Evolutionary conservation across 1,140 invertebrate genomes (phyloP).

Genomic region (Varroa destructor): DNA sequence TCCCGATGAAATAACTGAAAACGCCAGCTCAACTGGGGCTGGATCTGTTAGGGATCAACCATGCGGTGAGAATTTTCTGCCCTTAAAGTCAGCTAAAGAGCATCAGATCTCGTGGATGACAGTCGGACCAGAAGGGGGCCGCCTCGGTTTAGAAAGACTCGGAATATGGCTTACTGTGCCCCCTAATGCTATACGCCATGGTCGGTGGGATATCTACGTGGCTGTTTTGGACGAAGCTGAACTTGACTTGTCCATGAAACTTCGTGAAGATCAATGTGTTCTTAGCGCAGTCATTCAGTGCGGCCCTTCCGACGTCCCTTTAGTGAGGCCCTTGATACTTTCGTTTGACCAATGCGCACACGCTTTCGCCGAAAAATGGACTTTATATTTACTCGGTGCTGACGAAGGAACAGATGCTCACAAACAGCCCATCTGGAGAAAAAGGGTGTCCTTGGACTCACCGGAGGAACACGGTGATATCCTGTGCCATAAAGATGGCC

Average conservation of each 20-base stretch:
- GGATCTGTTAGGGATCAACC: no score
- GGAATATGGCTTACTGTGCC: slow-evolving; percentile 71
- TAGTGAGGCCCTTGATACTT: slow-evolving; percentile 76
- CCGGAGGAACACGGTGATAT: slow-evolving; percentile 40
- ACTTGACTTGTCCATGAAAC: slow-evolving; percentile 58
- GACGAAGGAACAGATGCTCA: slow-evolving; percentile 40
- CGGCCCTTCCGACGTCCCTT: slow-evolving; percentile 58
- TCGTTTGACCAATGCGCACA: slow-evolving; percentile 74
- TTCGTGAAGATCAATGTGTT: slow-evolving; percentile 61
- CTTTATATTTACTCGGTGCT: neutral
- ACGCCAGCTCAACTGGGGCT: no score
- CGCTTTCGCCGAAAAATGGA: slow-evolving; percentile 1
- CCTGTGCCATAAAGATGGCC: slow-evolving; percentile 75
- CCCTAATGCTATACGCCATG: slow-evolving; percentile 64
- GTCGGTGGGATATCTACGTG: slow-evolving; percentile 62
- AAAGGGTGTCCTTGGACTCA: neutral
- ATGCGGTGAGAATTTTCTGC: neutral
- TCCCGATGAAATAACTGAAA: slow-evolving; percentile 5
- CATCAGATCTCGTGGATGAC: slow-evolving; percentile 11
- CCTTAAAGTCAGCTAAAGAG: neutral
- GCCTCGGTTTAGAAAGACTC: slow-evolving; percentile 31
- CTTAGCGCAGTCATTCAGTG: slow-evolving; percentile 79
- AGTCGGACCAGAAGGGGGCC: neutral
- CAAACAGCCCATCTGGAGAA: neutral
- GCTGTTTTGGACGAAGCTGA: slow-evolving; percentile 69